Percentiles rank a stretch among this genome's conserved stretches.
Conservation (phyloP, 2,113 vertebrate species). For the Neolamprologus caudopunctatus region DNA sequence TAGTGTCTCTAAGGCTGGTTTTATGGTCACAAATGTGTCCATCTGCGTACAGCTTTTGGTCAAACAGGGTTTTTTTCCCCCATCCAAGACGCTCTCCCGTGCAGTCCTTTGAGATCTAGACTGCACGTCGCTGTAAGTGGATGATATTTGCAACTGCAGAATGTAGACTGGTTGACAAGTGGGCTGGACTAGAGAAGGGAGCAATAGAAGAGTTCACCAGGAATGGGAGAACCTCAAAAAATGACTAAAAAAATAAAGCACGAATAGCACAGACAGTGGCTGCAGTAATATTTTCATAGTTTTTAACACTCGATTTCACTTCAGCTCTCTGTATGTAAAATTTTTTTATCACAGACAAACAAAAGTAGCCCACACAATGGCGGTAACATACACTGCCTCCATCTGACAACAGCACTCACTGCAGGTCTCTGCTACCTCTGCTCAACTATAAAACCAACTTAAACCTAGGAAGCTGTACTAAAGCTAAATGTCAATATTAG, state of each 20-base stretch:
- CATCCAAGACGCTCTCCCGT: not conserved
- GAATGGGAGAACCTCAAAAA: not conserved
- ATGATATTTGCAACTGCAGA: not conserved
- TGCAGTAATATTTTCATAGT: not conserved
- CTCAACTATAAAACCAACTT: not conserved
- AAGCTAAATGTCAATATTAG: not conserved
- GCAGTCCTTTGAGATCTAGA: not conserved
- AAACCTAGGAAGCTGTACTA: not conserved
- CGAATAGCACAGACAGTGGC: not conserved
- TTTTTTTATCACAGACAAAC: not conserved
- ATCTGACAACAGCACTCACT: not conserved
- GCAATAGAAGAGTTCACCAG: not conserved
- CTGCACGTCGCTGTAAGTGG: not conserved
- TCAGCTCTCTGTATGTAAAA: not conserved
- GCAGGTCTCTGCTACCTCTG: not conserved
- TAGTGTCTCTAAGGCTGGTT: not conserved
- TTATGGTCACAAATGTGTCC: not conserved
- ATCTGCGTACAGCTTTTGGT: not conserved
- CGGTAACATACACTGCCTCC: not conserved
- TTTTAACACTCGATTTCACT: not conserved
- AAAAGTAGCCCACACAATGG: not conserved
- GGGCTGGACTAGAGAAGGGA: not conserved
- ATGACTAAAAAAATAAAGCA: not conserved
- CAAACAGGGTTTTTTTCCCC: not conserved
- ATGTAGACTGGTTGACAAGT: rapidly evolving